A percentile compares a stretch with the other conserved stretches of the same genome.
Conservation (phyloP, 2,797 vertebrate species). For the Pyrocephalus nanus region DNA sequence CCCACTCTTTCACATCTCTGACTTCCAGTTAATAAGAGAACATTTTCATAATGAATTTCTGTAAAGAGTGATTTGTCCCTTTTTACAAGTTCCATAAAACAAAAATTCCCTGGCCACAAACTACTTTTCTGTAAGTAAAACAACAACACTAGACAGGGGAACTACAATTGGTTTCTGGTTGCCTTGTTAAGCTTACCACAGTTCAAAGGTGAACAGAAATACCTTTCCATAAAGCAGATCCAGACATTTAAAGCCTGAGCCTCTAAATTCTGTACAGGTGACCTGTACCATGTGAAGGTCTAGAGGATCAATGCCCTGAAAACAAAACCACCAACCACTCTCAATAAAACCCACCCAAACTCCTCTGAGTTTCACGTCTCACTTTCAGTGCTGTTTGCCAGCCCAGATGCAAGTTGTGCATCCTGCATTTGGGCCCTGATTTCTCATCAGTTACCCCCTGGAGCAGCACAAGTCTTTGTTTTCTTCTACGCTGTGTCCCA, state of each 20-base stretch:
- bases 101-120: conserved; percentile 27
- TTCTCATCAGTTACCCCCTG: neutral
- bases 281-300: neutral
- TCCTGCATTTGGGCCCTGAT: neutral
- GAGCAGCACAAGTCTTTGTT: neutral
- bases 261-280: neutral
- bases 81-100: neutral
- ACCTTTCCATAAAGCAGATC: neutral
- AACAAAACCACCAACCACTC: neutral
- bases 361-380: neutral
- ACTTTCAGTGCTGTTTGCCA: neutral
- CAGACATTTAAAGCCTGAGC: neutral
- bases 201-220: conserved; percentile 70
- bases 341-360: neutral
- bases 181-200: conserved; percentile 22
- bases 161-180: neutral
- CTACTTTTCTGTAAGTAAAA: conserved; percentile 1
- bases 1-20: conserved; percentile 9
- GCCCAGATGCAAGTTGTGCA: neutral
- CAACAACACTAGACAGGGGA: neutral
- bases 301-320: neutral
- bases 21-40: conserved; percentile 78
- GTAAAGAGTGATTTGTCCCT: conserved; percentile 66
- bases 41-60: conserved; percentile 16
- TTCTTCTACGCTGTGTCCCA: neutral